Evolutionary conservation across 2,888 invertebrate species (phyloP).

Genomic region (Brenthis ino): DNA sequence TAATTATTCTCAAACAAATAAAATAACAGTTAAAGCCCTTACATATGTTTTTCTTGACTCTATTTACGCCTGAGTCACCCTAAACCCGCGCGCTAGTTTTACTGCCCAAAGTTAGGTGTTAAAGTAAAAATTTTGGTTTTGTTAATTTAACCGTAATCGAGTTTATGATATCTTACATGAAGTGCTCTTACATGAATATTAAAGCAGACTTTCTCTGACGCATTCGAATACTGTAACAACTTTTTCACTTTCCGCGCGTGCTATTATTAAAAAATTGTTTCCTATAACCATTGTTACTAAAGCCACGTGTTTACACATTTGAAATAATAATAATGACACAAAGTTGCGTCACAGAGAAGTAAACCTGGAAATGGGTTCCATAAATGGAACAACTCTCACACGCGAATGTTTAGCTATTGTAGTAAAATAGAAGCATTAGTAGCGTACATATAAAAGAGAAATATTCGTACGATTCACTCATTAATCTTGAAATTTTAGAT

Average conservation of each 20-base stretch:
- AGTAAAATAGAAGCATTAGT: neutral
- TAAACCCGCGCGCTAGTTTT: neutral
- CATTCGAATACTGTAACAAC: conserved; percentile 43
- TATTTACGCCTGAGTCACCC: neutral
- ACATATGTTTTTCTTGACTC: too few relatives aligned
- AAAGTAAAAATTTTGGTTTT: conserved; percentile 17
- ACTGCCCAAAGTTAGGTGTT: neutral
- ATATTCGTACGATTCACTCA: too few relatives aligned
- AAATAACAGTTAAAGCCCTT: too few relatives aligned
- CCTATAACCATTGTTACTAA: conserved; percentile 47
- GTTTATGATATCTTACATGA: conserved; percentile 31
- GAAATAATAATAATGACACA: conserved; percentile 22
- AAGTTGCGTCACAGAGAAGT: conserved; percentile 22
- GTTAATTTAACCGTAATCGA: conserved; percentile 23
- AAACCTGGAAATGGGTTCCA: conserved; percentile 32
- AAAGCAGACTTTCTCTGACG: conserved; percentile 54
- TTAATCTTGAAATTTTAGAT: too few relatives aligned
- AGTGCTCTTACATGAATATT: conserved; percentile 43
- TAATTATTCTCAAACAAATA: too few relatives aligned
- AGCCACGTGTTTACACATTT: conserved; percentile 27
- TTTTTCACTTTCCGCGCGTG: conserved; percentile 47
- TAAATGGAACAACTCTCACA: conserved; percentile 9
- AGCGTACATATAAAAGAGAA: too few relatives aligned
- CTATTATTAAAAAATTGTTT: conserved; percentile 44
- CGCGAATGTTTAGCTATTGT: neutral